A percentile compares a stretch with the other conserved stretches of the same genome.
Conservation (phyloP, 2,113 vertebrate species). For the Varanus komodoensis region DNA sequence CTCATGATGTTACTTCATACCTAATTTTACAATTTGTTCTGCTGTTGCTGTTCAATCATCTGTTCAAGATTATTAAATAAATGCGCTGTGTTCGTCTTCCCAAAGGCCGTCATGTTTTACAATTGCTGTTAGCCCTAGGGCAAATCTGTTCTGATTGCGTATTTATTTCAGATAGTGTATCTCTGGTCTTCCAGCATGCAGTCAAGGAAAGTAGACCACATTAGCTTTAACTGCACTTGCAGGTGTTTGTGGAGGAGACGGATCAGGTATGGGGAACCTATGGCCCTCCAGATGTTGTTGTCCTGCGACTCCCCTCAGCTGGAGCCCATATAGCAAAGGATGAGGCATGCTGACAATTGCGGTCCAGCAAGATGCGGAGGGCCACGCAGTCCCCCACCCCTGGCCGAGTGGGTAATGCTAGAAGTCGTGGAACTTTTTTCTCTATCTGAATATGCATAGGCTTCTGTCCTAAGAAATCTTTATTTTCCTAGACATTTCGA, state of each 20-base stretch:
- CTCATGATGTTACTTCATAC: neutral
- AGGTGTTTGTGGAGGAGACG: neutral
- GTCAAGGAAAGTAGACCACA: neutral
- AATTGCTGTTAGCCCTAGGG: neutral
- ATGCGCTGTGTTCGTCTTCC: neutral
- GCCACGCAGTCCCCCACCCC: no score
- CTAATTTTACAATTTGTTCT: neutral
- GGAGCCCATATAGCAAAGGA: no score
- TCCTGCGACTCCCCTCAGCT: no score
- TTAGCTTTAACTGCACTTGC: neutral
- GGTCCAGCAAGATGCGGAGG: no score
- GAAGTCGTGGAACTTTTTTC: no score
- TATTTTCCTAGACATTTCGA: neutral
- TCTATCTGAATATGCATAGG: no score
- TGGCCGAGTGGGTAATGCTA: no score
- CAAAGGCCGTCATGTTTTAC: neutral
- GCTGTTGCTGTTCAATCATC: neutral
- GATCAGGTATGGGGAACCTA: no score
- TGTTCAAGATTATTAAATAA: slow-evolving; percentile 3
- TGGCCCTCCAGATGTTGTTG: no score
- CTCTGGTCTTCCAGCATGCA: neutral
- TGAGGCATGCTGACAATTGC: no score
- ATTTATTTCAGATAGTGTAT: neutral
- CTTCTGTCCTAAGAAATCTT: neutral
- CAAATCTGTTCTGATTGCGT: neutral